Conservation (phyloP, 2,888 invertebrate genomes). For the Portevinia maculata region DNA sequence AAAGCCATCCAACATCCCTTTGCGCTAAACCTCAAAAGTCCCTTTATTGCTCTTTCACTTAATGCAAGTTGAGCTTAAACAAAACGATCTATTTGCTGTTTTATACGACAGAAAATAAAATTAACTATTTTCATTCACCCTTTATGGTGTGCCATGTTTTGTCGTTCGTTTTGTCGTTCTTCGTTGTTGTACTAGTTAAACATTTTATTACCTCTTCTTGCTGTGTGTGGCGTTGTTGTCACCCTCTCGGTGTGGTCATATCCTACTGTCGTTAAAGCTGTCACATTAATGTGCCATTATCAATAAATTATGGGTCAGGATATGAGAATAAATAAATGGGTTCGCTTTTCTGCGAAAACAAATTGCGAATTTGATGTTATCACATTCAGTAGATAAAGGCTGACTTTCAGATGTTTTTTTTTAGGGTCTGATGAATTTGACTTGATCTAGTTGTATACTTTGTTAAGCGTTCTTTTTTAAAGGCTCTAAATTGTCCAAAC, state of each 20-base stretch:
- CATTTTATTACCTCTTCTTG: slow-evolving; percentile 55
- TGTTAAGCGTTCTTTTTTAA: slow-evolving; percentile 37
- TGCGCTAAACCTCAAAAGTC: slow-evolving; percentile 22
- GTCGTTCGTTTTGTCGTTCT: slow-evolving; percentile 15
- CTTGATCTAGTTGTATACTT: slow-evolving; percentile 5
- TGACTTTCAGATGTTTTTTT: not conserved
- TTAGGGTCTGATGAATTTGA: slow-evolving; percentile 10
- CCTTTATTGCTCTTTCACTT: slow-evolving; percentile 34
- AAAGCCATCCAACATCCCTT: not conserved
- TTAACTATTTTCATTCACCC: slow-evolving; percentile 34
- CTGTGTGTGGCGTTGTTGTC: slow-evolving; percentile 38
- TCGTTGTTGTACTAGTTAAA: slow-evolving; percentile 52
- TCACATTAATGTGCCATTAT: slow-evolving; percentile 75
- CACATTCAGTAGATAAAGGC: slow-evolving; percentile 27
- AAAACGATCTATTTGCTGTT: slow-evolving; percentile 57
- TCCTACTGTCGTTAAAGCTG: slow-evolving; percentile 74
- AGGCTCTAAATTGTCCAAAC: slow-evolving; percentile 34
- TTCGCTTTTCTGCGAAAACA: slow-evolving; percentile 10
- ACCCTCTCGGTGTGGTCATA: slow-evolving; percentile 57
- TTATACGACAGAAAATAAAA: slow-evolving; percentile 47
- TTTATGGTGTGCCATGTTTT: slow-evolving; percentile 34
- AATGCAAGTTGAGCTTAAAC: slow-evolving; percentile 45
- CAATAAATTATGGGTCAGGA: slow-evolving; percentile 72
- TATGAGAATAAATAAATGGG: slow-evolving; percentile 51
- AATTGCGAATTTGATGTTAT: slow-evolving; percentile 56